Evolutionary conservation across 2,888 invertebrate genomes (phyloP).

Genomic region (Oscheius onirici): DNA sequence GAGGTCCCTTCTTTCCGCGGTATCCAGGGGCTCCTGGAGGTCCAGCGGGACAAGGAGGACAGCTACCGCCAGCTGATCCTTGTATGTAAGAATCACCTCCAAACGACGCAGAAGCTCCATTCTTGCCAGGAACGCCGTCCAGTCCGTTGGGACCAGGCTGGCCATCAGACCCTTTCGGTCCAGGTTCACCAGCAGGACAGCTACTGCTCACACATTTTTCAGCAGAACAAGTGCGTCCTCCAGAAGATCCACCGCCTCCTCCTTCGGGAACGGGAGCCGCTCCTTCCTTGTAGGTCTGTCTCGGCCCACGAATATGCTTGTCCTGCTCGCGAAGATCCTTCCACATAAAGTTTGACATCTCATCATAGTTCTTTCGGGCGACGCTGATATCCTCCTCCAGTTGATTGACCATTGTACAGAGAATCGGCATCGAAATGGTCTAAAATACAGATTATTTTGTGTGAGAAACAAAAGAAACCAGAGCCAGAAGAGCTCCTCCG

Average conservation of each 20-base stretch:
- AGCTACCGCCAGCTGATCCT: conserved; percentile 29
- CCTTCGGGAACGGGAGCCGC: conserved; percentile 22
- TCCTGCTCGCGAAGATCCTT: conserved; percentile 56
- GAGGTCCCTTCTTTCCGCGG: conserved; percentile 66
- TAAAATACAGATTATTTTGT: conserved; percentile 2
- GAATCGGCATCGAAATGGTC: conserved; percentile 48
- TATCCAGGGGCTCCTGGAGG: conserved; percentile 66
- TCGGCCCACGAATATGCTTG: conserved; percentile 48
- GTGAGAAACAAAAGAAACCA: not conserved
- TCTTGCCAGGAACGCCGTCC: conserved; percentile 52
- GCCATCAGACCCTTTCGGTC: conserved; percentile 31
- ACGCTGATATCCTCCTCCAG: conserved; percentile 55
- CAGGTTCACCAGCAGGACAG: conserved; percentile 61
- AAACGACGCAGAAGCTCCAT: conserved; percentile 28
- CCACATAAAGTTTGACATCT: conserved; percentile 64
- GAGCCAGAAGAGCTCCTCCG: conserved; percentile 19
- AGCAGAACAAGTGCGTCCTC: conserved; percentile 27
- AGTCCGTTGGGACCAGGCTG: conserved; percentile 41
- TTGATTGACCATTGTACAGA: conserved; percentile 57
- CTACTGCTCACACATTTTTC: conserved; percentile 23
- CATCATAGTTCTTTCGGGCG: conserved; percentile 56
- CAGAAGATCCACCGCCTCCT: conserved; percentile 9
- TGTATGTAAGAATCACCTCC: not conserved
- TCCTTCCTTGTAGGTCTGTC: conserved; percentile 50
- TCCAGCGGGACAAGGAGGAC: conserved; percentile 65